A percentile compares a stretch with the other conserved stretches of the same genome.
Conservation (phyloP, 2,113 vertebrate genomes). For the Nothoprocta pentlandii region DNA sequence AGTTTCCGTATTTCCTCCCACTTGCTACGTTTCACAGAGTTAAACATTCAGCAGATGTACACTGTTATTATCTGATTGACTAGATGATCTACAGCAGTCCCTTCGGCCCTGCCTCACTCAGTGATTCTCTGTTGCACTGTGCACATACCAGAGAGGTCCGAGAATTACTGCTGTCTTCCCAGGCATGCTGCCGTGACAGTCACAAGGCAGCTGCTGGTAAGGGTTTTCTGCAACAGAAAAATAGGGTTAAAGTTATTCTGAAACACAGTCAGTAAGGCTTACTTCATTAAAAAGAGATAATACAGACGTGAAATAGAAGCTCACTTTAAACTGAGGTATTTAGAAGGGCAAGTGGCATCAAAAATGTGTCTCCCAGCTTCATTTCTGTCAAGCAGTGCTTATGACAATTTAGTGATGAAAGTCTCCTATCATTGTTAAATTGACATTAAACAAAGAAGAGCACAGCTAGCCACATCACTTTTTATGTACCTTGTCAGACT, state of each 20-base stretch:
- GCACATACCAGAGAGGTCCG: conserved; percentile 92
- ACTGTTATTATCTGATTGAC: background rate
- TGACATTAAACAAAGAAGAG: background rate
- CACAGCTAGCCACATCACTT: background rate
- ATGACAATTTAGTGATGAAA: background rate
- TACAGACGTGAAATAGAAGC: background rate
- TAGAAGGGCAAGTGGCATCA: background rate
- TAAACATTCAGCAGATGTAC: background rate
- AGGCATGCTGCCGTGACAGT: conserved; percentile 92
- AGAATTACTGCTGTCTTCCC: conserved; percentile 93
- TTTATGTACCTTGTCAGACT: background rate
- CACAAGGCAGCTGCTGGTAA: conserved; percentile 90
- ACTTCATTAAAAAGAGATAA: background rate
- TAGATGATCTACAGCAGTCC: background rate
- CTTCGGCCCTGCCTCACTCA: background rate
- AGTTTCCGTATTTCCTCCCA: background rate
- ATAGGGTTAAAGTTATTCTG: background rate
- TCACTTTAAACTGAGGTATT: background rate
- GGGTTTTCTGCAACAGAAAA: conserved; percentile 81
- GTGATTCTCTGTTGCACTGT: background rate
- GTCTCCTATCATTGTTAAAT: background rate
- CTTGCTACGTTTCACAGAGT: background rate
- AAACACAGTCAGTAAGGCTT: background rate
- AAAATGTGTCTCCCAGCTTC: background rate
- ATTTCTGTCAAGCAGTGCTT: background rate